phyloP scores from a whole-genome alignment of 1,140 invertebrate genomes.

The Neotoxoptera formosana region DNA sequence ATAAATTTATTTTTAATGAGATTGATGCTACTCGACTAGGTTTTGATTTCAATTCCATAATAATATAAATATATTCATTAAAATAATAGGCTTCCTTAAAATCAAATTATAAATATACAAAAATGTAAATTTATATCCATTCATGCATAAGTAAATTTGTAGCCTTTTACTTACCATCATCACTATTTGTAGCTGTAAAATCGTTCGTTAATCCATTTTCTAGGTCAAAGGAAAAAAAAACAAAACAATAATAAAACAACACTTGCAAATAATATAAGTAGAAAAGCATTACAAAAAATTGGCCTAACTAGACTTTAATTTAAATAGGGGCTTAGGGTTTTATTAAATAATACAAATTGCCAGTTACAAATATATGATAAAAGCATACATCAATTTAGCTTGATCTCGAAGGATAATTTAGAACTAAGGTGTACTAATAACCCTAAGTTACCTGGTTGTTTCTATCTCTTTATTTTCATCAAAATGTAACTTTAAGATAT shows the following conservation, averaged over 20 bases:
- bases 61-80: neutral
- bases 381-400: neutral
- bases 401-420: neutral
- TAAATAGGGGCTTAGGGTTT: neutral
- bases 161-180: conserved; percentile 50
- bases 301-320: neutral
- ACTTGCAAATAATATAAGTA: conserved; percentile 37
- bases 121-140: neutral
- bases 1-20: neutral
- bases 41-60: neutral
- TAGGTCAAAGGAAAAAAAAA: conserved; percentile 53
- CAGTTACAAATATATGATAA: neutral
- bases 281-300: conserved; percentile 14
- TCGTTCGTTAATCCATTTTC: conserved; percentile 55
- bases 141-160: neutral
- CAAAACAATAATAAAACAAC: conserved; percentile 46
- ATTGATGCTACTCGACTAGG: neutral
- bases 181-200: conserved; percentile 48
- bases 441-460: neutral
- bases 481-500: no score
- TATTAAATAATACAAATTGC: neutral
- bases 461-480: no score
- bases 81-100: neutral
- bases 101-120: neutral
- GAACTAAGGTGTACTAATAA: neutral